Base-by-base conservation (phyloP, 2,888 invertebrate genomes). In the Ophraella communa region DNA sequence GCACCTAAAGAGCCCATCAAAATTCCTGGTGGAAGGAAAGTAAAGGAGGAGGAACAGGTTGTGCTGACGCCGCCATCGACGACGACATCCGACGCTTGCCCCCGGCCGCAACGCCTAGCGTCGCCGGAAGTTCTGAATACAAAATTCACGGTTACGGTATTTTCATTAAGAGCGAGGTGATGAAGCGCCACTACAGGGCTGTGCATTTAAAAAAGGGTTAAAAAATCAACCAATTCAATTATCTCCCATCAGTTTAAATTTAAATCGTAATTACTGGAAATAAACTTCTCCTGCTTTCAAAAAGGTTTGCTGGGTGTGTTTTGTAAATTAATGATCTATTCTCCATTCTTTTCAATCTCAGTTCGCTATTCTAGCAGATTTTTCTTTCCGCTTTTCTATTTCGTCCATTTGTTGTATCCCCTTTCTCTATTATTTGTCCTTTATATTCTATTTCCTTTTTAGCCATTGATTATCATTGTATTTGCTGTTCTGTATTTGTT, bases 81-180 rank as follows among this genome's bases (percentile, higher is more conserved):
- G 21, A 42, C 30, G 44, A 49, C 17, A 20, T 49, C 49, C 49
- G 27, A 49, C 35, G 57, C 57, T 30, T 47, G 58, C 58, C 64
- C 51, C 61, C 59, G 62, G 54, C 61, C 59, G 62, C 65, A 58
- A 51, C 55, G 49, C 59, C 44, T 51, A 54, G 55, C 59, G 62
- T 39, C 55, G 56, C 51, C 74, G 73, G 68, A 72, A 76, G 76
- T 77, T 66, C 65, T 73, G 74, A 71, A 73, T 74, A 70, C 74
- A 65, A 71, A 74, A 72, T 70, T 70, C 69, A 75, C 71, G 68
- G 35, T 75, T 74, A 74, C 76, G 78, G 80, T 77, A 80, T 81
- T 81, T 81, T 80, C 80, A 81, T 81, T 80, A 80, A 80, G 75
- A 71, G 72, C 72, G 77, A 78, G 77, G 78, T 80, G 80, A 80